Evolutionary conservation across 2,797 vertebrate species (phyloP).

Genomic region (Pygocentrus nattereri): DNA sequence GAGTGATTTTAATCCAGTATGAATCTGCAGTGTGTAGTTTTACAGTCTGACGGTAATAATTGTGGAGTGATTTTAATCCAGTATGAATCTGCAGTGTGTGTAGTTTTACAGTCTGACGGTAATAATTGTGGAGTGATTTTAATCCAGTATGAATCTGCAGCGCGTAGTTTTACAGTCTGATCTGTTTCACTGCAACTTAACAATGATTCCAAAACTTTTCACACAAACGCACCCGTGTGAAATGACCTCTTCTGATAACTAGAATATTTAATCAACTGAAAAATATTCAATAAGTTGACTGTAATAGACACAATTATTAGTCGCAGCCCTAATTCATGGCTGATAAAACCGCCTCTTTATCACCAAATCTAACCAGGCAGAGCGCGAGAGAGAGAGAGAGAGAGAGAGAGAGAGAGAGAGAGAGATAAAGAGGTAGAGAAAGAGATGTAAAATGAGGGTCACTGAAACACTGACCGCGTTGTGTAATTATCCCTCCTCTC

Average conservation of each 20-base stretch:
- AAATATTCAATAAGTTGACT: too few relatives aligned
- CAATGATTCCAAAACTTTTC: too few relatives aligned
- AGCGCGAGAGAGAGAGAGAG: constrained; percentile 26
- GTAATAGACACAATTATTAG: too few relatives aligned
- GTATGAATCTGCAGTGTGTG: not conserved
- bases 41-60: not conserved
- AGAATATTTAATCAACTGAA: too few relatives aligned
- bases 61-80: not conserved
- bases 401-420: too few relatives aligned
- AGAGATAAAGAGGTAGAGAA: constrained; percentile 1
- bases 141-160: not conserved
- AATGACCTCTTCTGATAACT: too few relatives aligned
- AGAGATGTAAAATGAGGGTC: constrained; percentile 27
- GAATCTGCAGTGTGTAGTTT: too few relatives aligned
- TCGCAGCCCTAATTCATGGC: not conserved
- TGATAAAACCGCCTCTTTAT: constrained; percentile 18
- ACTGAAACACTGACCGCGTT: not conserved
- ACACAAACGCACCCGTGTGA: too few relatives aligned
- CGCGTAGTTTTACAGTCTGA: not conserved
- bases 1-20: too few relatives aligned
- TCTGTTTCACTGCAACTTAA: too few relatives aligned
- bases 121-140: not conserved
- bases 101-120: not conserved
- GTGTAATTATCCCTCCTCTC: constrained; percentile 6
- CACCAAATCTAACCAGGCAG: not conserved